Conservation (phyloP, 1,140 invertebrate genomes). For the Drosophila novamexicana region DNA sequence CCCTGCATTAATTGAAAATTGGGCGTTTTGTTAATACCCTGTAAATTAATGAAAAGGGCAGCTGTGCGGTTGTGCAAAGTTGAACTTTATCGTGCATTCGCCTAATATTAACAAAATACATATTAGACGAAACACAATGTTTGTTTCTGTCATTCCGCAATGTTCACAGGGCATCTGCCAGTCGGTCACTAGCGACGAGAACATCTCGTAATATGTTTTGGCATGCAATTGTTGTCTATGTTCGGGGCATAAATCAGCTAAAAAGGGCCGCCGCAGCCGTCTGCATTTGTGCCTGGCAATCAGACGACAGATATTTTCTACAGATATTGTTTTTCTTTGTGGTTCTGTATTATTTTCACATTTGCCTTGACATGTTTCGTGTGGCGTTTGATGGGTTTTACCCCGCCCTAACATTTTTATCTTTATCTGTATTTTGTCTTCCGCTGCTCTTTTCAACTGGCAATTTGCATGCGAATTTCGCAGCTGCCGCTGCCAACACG, state of each 20-base stretch:
- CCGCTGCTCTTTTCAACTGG: constrained; percentile 32
- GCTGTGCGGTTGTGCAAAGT: no score
- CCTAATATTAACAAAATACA: no score
- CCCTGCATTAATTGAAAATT: background rate
- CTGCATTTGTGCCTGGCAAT: constrained; percentile 71
- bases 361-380: constrained; percentile 56
- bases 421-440: constrained; percentile 17
- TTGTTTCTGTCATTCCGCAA: no score
- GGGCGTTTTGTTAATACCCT: no score
- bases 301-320: constrained; percentile 57
- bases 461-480: constrained; percentile 69
- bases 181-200: background rate
- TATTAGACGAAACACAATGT: no score
- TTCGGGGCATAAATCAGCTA: constrained; percentile 18
- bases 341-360: constrained; percentile 9
- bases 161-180: background rate
- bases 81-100: no score
- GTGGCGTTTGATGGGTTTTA: constrained; percentile 14
- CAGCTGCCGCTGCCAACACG: constrained; percentile 68
- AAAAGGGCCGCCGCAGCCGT: constrained; percentile 36
- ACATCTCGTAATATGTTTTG: constrained; percentile 23
- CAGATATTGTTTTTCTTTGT: constrained; percentile 37
- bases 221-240: constrained; percentile 50
- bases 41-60: no score
- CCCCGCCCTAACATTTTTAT: constrained; percentile 1